These are phyloP conservation scores for Orientallactaga bullata DNA, from an alignment of 2,113 vertebrate genomes.

Conservation along the genomic window DNA sequence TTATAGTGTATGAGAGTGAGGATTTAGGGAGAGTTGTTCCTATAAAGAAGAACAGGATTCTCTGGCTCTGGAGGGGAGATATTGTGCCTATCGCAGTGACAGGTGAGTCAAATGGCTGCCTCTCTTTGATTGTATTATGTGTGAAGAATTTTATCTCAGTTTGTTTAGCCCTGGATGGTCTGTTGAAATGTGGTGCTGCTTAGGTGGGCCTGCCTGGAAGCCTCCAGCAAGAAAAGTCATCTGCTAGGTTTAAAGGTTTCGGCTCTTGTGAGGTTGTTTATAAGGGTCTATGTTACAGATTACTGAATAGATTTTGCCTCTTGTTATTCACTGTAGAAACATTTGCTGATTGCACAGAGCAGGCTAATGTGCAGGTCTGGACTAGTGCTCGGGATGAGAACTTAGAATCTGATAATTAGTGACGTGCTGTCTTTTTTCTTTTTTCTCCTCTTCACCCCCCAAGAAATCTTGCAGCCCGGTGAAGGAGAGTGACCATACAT, in stretches of 20 bases:
- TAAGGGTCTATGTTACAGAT: background rate
- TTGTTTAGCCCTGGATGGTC: background rate
- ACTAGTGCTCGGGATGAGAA: background rate
- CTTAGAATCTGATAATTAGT: background rate
- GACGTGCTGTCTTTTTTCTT: background rate
- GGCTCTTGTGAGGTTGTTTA: background rate
- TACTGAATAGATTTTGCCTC: background rate
- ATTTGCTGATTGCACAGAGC: background rate
- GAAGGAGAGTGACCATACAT: background rate
- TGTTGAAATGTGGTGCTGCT: background rate
- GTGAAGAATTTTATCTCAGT: background rate
- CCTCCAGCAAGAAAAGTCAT: background rate
- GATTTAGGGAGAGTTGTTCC: background rate
- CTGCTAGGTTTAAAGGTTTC: background rate
- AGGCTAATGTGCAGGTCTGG: too few species aligned
- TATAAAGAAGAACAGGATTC: background rate
- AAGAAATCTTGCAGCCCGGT: background rate
- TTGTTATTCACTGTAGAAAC: background rate
- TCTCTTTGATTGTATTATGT: background rate
- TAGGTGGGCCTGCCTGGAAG: background rate
- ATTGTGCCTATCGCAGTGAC: background rate
- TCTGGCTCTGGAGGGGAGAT: too few species aligned
- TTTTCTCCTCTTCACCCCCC: background rate
- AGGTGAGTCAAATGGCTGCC: too few species aligned
- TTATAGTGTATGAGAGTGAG: background rate